Evolutionary conservation across 2,797 vertebrate species (phyloP).

Genomic region (Myiotriccus ornatus): DNA sequence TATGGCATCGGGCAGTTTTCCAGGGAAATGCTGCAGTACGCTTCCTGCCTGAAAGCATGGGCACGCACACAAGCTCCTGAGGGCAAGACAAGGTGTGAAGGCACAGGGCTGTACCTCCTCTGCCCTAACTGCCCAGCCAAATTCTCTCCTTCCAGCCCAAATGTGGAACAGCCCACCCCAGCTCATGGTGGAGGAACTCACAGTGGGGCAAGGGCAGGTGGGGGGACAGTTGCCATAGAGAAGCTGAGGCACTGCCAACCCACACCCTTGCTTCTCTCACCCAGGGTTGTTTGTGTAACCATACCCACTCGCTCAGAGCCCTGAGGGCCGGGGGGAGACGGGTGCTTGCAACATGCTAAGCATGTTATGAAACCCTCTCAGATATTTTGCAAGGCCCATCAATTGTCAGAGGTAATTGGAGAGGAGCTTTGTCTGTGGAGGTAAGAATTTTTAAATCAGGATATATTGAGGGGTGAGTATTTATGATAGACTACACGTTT

Average conservation of each 20-base stretch:
- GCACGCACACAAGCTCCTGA: background rate
- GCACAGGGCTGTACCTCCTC: background rate
- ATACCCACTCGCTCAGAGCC: background rate
- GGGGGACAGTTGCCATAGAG: background rate
- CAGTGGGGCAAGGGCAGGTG: background rate
- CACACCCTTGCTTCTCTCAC: conserved; percentile 46
- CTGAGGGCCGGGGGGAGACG: background rate
- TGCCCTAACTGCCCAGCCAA: background rate
- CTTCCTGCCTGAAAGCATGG: conserved; percentile 2
- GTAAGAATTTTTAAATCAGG: background rate
- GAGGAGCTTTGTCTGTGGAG: background rate
- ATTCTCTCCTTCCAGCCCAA: background rate
- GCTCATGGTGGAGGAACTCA: accelerated
- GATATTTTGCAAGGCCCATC: conserved; percentile 32
- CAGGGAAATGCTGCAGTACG: background rate
- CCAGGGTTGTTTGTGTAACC: conserved; percentile 3
- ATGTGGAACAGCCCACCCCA: background rate
- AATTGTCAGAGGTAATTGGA: background rate
- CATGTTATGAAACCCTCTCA: conserved; percentile 41
- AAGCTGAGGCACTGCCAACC: background rate
- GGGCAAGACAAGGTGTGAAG: background rate
- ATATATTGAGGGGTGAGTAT: background rate
- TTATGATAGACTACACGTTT: background rate
- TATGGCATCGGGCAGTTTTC: background rate
- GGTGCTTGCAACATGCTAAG: background rate